Conservation (phyloP, 2,888 invertebrate species). For the Watsonalla cultraria region DNA sequence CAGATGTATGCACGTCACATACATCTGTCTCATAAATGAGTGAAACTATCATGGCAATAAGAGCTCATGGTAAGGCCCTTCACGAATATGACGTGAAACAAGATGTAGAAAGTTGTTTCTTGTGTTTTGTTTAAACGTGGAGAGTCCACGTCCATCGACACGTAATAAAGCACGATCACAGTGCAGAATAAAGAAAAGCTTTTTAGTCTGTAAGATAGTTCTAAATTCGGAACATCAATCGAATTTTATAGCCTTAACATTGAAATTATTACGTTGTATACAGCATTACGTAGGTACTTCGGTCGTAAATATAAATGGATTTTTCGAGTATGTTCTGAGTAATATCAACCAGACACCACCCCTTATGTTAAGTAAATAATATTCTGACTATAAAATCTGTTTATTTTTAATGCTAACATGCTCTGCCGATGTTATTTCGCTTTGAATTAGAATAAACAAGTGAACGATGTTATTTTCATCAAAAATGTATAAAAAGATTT, state of each 20-base stretch:
- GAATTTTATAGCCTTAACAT: slow-evolving; percentile 36
- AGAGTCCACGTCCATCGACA: no score
- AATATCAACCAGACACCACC: slow-evolving; percentile 22
- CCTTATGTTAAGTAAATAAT: slow-evolving; percentile 11
- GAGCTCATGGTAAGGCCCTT: no score
- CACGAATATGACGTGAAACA: background rate
- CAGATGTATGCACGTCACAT: no score
- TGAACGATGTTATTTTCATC: background rate
- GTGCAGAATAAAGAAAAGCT: slow-evolving; percentile 12
- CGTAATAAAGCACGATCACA: background rate
- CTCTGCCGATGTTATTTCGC: background rate
- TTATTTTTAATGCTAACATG: slow-evolving; percentile 14
- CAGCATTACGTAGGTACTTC: slow-evolving; percentile 8
- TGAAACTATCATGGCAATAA: no score
- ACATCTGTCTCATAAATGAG: no score
- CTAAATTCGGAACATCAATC: slow-evolving; percentile 36
- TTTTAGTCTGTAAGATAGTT: slow-evolving; percentile 17
- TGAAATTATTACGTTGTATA: slow-evolving; percentile 27
- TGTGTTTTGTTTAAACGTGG: no score
- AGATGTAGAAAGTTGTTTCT: background rate
- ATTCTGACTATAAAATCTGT: slow-evolving; percentile 13
- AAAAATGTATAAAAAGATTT: no score
- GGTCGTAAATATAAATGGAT: slow-evolving; percentile 34
- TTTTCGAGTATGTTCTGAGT: slow-evolving; percentile 13
- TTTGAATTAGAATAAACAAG: background rate